Base-by-base conservation (phyloP, 2,113 vertebrate species). In the Entosphenus tridentatus region DNA sequence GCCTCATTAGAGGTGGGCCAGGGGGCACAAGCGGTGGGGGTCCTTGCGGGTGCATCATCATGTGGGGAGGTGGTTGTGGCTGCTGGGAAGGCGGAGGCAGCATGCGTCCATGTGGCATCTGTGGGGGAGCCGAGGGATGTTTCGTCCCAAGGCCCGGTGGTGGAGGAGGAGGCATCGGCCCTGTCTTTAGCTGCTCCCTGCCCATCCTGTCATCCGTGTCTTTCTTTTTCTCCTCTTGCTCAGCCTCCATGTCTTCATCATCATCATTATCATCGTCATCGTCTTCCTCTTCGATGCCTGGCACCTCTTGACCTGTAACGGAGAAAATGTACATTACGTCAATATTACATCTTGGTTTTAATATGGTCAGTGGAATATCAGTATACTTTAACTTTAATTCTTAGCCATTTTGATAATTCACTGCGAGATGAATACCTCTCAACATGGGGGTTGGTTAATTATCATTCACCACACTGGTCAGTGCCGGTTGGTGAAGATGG, bases 1-100 rank as follows among this genome's bases (percentile, higher is more conserved):
- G 56, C 90, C 90, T 9, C 83, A 96, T 89, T 12, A 89, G 87
- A 67, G 89, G 89, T 4, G 84, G 85, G 73, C 92, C 89, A 73
- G 96, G 76, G 75, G 88, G 92, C 58, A 79, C 78, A n/a, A 79
- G 79, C 56, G 81, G 68, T 2, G 82, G 77, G 69, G 82, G 74
- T 72, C 3, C 72, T 77, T 0, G 68, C 76, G 56, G 81, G 81
- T 11, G 76, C 57, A 55, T 78, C 78, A 56, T 76, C 70, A 71
- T 68, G 55, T 57, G 67, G 12, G 70, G 18, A 11, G 70, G 67
- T 39, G 67, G 70, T 10, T 65, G 65, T 5, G 68, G 18, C 70
- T 59, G 70, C 3, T 17, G 21, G 9, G 39, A 39, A 39, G 39
- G 39, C 39, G n/a, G 62, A 65, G n/a, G 62, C 62, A 9, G 21